Evolutionary conservation across 2,113 vertebrate species (phyloP), one percentile per base, ranked within the genome.

Genomic region (Eonycteris spelaea): DNA sequence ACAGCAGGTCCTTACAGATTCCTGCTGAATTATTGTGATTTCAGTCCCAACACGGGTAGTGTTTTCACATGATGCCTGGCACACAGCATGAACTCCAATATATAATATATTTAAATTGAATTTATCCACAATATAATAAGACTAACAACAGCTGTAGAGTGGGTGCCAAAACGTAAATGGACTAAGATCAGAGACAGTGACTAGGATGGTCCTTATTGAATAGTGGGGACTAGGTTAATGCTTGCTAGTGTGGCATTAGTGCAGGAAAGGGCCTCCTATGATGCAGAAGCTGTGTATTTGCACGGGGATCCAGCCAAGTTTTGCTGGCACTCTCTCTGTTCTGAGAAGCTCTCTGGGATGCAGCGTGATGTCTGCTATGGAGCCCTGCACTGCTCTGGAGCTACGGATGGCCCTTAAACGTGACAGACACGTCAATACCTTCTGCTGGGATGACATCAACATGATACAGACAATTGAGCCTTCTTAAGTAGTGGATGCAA

Each of bases 51-150:
- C 15, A 18, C 35, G 15, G 13, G 21, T 45, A 4, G 14, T 48
- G 40, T 82, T 91, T 92, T 14, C 10, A 13, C 26, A 38, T 14
- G 43, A 71, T 85, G 70, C 70, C n/a, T 77, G 5, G n/a, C 19
- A 40, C 51, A 70, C 22, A 53, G 21, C 40, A 24, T 24, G 12
- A 67, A n/a, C 53, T 55, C n/a, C 38, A 57, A 7, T 13, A 35
- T 8, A 59, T 75, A 51, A 75, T 43, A 35, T 43, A 13, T 80
- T 68, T 85, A 48, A 71, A 48, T 83, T 28, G 63, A 91, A 94
- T 61, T 70, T 65, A 65, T 18, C 63, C 26, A 24, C 18, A 35
- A 40, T 48, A 9, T 21, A 55, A 22, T 12, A 67, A 28, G 30
- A 82, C 48, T 70, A 77, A 45, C 6, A 63, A 55, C 18, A 82